Base-by-base conservation (phyloP, 2,113 vertebrate species). In the Otis tarda region DNA sequence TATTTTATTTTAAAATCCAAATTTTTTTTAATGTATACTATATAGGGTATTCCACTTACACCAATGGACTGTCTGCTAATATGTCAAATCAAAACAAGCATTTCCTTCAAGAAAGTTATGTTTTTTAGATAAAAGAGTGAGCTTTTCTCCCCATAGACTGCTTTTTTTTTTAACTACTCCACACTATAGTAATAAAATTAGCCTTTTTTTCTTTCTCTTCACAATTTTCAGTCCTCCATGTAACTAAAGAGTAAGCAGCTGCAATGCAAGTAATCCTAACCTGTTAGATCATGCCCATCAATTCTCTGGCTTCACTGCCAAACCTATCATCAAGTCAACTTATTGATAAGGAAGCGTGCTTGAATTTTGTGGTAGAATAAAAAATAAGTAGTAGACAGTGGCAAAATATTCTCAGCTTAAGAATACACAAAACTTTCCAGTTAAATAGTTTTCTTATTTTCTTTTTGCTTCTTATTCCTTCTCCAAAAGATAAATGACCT, bases 401-500 rank as follows among this genome's bases (percentile, higher is more conserved):
- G 25, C 35, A 92, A 87, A 95, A 80, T 78, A 5, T 69, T 82
- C 50, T 71, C 35, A 47, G 5, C 12, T 61, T 63, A 52, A 59
- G 52, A 93, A 64, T 41, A 57, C 24, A 63, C 33, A 68, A 23
- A 85, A 57, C 31, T 83, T 95, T 57, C 71, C 59, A 67, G 80
- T 52, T 3, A 77, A 94, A 74, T 76, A 52, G 11, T 21, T 83
- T 91, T 57, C 41, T 31, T 71, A 37, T 35, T 31, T 80, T 79
- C 47, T 73, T 70, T 85, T 82, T 63, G 3, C 25, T 94, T 71
- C 23, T 76, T 71, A 35, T 86, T 88, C 13, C 43, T 65, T 70
- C 87, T 81, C 41, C 33, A 10, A 90, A 93, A 87, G 60, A 94
- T 84, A 90, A 93, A 96, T 89, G 57, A 65, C 65, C 86, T 92